Percentiles rank a stretch among this genome's conserved stretches.
Conservation (phyloP, 2,113 vertebrate genomes). For the Chauna torquata region DNA sequence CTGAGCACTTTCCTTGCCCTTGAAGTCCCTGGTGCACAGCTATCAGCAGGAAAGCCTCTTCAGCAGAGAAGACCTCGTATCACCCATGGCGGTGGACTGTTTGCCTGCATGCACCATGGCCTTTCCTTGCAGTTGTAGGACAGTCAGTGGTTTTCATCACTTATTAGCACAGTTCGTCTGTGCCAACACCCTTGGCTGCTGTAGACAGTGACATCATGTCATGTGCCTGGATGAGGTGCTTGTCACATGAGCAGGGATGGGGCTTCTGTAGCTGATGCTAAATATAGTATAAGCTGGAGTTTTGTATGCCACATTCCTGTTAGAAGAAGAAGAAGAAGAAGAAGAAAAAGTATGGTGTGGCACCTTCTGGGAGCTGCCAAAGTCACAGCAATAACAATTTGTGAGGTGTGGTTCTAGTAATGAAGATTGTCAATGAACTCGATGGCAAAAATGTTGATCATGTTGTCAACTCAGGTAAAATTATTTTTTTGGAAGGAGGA, state of each 20-base stretch:
- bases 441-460: slow-evolving; percentile 20
- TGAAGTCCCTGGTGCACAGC: fast-evolving
- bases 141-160: background rate
- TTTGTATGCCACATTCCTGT: fast-evolving
- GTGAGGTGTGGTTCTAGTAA: background rate
- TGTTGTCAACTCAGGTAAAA: slow-evolving; percentile 75
- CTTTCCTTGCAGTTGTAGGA: background rate
- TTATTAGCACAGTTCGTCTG: background rate
- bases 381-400: background rate
- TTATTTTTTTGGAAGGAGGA: background rate
- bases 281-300: fast-evolving
- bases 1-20: background rate
- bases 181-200: background rate
- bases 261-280: background rate
- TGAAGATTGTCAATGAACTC: background rate
- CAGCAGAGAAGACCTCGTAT: background rate
- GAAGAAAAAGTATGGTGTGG: fast-evolving
- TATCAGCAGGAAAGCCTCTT: background rate
- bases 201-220: background rate
- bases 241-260: background rate
- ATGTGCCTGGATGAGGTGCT: background rate
- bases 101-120: background rate
- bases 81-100: background rate
- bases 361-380: background rate
- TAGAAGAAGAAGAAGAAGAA: background rate